phyloP scores from a whole-genome alignment of 2,797 vertebrate genomes.

The Mormyrops attenuatus region DNA sequence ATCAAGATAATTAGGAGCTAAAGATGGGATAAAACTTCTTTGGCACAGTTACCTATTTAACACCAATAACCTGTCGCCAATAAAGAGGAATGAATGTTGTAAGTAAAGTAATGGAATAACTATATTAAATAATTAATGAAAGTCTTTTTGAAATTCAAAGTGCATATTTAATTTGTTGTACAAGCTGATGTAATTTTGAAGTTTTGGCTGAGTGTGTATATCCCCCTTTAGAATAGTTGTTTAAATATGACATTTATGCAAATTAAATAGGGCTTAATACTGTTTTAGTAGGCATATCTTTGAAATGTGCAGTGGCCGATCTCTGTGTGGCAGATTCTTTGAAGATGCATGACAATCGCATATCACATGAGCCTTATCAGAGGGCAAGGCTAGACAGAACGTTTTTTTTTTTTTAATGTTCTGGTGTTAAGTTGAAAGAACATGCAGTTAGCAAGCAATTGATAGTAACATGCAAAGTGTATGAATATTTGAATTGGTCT shows the following conservation, averaged over 20 bases:
- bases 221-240: background rate
- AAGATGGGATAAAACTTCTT: background rate
- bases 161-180: background rate
- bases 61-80: background rate
- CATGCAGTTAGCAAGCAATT: background rate
- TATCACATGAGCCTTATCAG: background rate
- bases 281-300: background rate
- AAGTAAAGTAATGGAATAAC: background rate
- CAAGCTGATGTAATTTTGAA: background rate
- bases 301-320: background rate
- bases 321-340: background rate
- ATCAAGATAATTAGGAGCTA: background rate
- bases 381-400: background rate
- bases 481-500: background rate
- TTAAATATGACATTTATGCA: background rate
- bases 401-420: background rate
- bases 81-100: background rate
- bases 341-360: background rate
- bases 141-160: slow-evolving; percentile 10
- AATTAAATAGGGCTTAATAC: background rate
- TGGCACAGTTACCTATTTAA: background rate
- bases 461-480: background rate
- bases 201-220: background rate
- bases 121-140: slow-evolving; percentile 6
- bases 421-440: background rate